Evolutionary conservation across 1,140 invertebrate species (phyloP).

Genomic region (Uloborus diversus): DNA sequence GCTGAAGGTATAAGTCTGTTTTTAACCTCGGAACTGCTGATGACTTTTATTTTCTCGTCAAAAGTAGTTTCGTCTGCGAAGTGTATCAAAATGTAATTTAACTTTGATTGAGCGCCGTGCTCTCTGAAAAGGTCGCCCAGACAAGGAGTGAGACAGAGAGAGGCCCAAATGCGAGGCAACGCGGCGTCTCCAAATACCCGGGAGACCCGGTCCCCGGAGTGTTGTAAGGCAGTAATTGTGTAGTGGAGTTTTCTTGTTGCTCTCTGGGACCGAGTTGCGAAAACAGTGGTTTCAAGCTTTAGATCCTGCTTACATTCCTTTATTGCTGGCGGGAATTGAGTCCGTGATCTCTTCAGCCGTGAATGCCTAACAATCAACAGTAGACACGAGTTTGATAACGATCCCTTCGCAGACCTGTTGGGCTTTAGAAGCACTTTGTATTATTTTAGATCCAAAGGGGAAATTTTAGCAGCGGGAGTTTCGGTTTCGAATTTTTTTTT

Average conservation of each 20-base stretch:
- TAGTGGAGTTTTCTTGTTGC: constrained; percentile 57
- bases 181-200: constrained; percentile 42
- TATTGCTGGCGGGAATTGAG: constrained; percentile 49
- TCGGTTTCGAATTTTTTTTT: constrained; percentile 42
- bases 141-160: too few relatives aligned
- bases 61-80: too few relatives aligned
- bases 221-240: constrained; percentile 56
- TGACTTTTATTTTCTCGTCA: too few relatives aligned
- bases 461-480: constrained; percentile 35
- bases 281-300: constrained; percentile 54
- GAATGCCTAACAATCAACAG: constrained; percentile 46
- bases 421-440: constrained; percentile 54
- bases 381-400: constrained; percentile 42
- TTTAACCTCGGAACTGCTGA: too few relatives aligned
- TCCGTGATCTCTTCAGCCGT: constrained; percentile 21
- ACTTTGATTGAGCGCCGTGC: too few relatives aligned
- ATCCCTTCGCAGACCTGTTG: constrained; percentile 43
- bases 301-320: constrained; percentile 53
- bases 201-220: constrained; percentile 38
- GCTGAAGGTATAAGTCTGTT: too few relatives aligned
- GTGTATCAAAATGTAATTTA: too few relatives aligned
- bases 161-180: constrained; percentile 36
- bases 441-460: constrained; percentile 48
- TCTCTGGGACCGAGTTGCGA: constrained; percentile 43
- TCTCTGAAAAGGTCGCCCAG: too few relatives aligned